Evolutionary conservation across 2,888 invertebrate genomes (phyloP), one percentile per base, ranked within the genome.

Genomic region (Drosophila barbarae): DNA sequence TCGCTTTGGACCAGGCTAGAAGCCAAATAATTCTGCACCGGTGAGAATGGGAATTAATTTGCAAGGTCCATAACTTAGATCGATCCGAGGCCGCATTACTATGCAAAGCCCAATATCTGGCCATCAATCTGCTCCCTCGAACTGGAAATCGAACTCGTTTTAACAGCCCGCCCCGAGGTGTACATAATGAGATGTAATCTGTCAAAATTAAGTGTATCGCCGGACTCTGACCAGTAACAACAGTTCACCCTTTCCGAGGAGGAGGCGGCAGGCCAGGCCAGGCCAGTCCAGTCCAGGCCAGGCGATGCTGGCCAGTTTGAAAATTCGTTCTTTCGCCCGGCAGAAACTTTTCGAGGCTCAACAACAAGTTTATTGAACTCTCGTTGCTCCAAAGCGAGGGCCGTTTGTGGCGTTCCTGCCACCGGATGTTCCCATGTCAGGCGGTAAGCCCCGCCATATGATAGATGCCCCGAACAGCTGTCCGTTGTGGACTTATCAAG

Each of bases 111-210:
- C 65, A 61, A 83, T 82, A 80, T 64, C 73, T 50, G 59, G 50
- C 72, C 82, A 81, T 81, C 82, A 81, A 84, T 84, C 85, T 74
- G 69, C n/a, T 52, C 13, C 57, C 46, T 44, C 56, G 38, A 26
- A 26, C 61, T n/a, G 23, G 32, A 54, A 61, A 51, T 55, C 52
- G 41, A 77, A 75, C 73, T 59, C 52, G 76, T 77, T 82, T 79
- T 47, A 35, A 28, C 56, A 49, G 53, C 55, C 57, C 59, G 63
- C 76, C 66, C 71, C 87, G 68, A 86, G 87, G 85, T 86, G 83
- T 81, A 83, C 79, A 79, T 87, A 86, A 87, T 86, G 86, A 87
- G 87, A 86, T 86, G 86, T 86, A 86, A 86, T 86, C 87, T 87
- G 86, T 87, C 87, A 86, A 87, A 87, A 87, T 86, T 81, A 87